Evolutionary conservation across 2,113 vertebrate species (phyloP).

Genomic region (Amblyornis subalaris): DNA sequence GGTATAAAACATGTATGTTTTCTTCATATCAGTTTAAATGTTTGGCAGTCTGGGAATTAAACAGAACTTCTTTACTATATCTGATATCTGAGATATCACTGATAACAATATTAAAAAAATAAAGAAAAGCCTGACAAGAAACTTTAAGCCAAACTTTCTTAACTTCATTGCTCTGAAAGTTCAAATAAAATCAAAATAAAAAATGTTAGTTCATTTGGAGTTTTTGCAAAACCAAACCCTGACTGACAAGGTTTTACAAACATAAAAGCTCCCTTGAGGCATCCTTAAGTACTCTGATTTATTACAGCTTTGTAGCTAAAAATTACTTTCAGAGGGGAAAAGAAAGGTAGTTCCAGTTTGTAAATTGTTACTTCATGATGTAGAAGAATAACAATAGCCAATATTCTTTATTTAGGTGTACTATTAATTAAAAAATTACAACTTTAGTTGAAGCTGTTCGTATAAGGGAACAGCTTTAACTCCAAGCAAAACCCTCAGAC

Average conservation of each 20-base stretch:
- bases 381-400: not conserved
- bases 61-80: not conserved
- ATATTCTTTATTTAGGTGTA: not conserved
- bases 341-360: not conserved
- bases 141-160: not conserved
- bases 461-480: not conserved
- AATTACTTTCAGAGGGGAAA: conserved; percentile 23
- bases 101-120: not conserved
- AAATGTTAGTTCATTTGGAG: not conserved
- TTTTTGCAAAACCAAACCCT: not conserved
- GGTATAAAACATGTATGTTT: not conserved
- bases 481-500: not conserved
- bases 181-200: not conserved
- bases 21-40: not conserved
- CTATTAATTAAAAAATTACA: not conserved
- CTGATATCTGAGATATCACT: not conserved
- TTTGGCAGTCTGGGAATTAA: not conserved
- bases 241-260: not conserved
- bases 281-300: not conserved
- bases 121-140: not conserved
- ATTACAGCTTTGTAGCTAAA: conserved; percentile 6
- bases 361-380: not conserved
- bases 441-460: not conserved
- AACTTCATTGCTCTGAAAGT: not conserved
- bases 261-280: not conserved